Base-by-base conservation (phyloP, 2,113 vertebrate genomes). In the Stegastes partitus region DNA sequence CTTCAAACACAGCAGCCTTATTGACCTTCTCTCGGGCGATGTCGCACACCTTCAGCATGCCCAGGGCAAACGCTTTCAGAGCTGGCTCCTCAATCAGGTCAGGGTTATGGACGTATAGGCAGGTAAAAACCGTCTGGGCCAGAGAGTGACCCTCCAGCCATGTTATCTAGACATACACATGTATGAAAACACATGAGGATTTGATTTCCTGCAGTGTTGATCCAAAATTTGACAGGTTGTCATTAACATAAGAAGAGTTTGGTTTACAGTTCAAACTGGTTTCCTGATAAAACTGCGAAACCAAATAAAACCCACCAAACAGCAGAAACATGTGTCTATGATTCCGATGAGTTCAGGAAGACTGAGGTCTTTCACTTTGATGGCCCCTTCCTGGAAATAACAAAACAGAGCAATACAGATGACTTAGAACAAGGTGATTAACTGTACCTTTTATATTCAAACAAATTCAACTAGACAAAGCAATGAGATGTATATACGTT, bases 91-190 rank as follows among this genome's bases (percentile, higher is more conserved):
- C 97, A 88, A 99, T 99, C 68, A 97, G 94, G 89, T 99, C 98
- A 3, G 98, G 97, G 92, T 98, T 99, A 88, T 99, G 98, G 92
- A 99, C 96, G 22, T 99, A 99, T 83, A 99, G 94, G 92, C 98
- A 99, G n/a, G 98, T 99, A 89, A 99, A 99, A 49, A 99, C 98
- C 0, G 98, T 99, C 94, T 99, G 98, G 44, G 98, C 98, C 91
- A 99, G 94, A 1, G 98, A 99, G 91, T 99, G 98, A 51, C 98
- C 98, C 89, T 99, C 98, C 82, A 99, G 90, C 98, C 98, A 99
- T 0, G 98, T 99, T 89, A 99, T 99, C 98, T 99, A 87, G 1
- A 77, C 87, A 67, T 3, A 65, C 11, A 37, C 25, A 69, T 6
- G 66, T 50, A 77, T 34, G 8, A 2, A 22, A 50, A 74, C 3